Evolutionary conservation across 2,113 vertebrate species (phyloP).

Genomic region (Brachyhypopomus gauderio): DNA sequence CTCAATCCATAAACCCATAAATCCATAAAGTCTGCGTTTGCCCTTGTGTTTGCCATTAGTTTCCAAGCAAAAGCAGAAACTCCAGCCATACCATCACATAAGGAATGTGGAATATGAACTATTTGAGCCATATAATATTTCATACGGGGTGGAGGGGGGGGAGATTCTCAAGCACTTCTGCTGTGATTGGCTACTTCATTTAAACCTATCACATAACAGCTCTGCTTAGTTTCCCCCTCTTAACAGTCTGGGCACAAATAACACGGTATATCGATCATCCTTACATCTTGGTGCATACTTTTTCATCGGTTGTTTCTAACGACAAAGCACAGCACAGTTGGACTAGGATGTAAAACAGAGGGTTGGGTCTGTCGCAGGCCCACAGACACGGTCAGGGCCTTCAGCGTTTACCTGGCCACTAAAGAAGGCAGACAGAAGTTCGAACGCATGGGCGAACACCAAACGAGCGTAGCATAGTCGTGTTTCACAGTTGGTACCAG

Average conservation of each 20-base stretch:
- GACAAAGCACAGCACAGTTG: too few relatives aligned
- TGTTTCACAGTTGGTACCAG: not conserved
- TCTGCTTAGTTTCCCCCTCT: constrained; percentile 19
- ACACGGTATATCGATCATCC: constrained; percentile 13
- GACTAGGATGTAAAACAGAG: too few relatives aligned
- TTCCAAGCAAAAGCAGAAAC: constrained; percentile 8
- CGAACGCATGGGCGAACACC: not conserved
- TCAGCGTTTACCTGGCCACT: not conserved
- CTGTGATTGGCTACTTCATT: not conserved
- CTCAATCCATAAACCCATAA: too few relatives aligned
- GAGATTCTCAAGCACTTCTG: not conserved
- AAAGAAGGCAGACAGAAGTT: not conserved
- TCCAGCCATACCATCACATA: not conserved
- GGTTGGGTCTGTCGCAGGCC: too few relatives aligned
- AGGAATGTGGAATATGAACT: constrained; percentile 15
- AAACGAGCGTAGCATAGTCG: not conserved
- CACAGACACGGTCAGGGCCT: not conserved
- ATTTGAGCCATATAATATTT: constrained; percentile 22
- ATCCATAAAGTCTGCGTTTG: too few relatives aligned
- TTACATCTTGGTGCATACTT: constrained; percentile 22
- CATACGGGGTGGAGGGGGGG: not conserved
- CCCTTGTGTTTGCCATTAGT: too few relatives aligned
- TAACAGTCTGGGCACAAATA: not conserved
- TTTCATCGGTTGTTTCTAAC: constrained; percentile 34
- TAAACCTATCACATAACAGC: not conserved